These are phyloP conservation scores for Caerostris darwini DNA, from an alignment of 1,140 invertebrate genomes.

Conservation along the genomic window DNA sequence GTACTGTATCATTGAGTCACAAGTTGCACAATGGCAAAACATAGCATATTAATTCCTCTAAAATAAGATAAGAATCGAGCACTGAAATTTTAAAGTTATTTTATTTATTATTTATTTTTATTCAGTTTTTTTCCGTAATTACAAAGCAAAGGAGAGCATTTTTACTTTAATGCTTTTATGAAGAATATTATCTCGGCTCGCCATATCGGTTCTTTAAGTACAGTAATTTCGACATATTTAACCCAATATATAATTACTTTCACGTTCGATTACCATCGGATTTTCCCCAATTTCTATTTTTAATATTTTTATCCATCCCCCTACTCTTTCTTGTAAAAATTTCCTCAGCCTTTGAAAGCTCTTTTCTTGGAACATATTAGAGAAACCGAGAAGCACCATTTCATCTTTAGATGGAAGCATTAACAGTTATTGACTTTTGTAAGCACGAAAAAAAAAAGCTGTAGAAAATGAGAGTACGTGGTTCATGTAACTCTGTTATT, in stretches of 20 bases:
- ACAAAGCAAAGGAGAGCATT: too few species aligned
- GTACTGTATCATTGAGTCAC: too few species aligned
- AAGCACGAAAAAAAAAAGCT: neutral
- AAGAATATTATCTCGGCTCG: too few species aligned
- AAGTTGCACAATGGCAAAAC: too few species aligned
- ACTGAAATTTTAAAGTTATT: too few species aligned
- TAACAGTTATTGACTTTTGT: constrained; percentile 49
- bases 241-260: neutral
- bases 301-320: neutral
- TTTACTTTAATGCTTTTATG: too few species aligned
- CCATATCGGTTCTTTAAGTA: neutral
- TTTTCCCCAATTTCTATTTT: neutral
- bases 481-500: constrained; percentile 43
- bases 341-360: neutral
- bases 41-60: too few species aligned
- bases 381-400: neutral
- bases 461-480: neutral
- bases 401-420: constrained; percentile 3
- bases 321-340: neutral
- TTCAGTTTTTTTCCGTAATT: too few species aligned
- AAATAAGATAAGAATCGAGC: too few species aligned
- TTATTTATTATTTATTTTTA: too few species aligned
- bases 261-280: neutral
- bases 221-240: neutral
- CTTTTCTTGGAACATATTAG: constrained; percentile 26